Conservation (phyloP, 2,797 vertebrate genomes). For the Pseudomugil tenellus region DNA sequence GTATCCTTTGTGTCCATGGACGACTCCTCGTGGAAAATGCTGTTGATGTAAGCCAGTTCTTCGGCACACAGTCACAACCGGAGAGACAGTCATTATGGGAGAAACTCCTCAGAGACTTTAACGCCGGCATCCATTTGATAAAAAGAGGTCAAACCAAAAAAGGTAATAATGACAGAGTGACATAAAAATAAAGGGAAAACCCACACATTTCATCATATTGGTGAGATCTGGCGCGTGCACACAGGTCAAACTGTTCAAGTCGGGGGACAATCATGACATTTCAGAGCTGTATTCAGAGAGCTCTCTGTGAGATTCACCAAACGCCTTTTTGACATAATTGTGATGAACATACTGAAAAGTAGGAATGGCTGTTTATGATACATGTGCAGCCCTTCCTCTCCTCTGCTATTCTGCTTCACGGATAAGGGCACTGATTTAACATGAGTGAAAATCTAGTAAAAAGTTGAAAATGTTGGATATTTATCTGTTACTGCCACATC, state of each 20-base stretch:
- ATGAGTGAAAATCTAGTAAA: slow-evolving; percentile 15
- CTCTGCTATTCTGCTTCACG: slow-evolving; percentile 20
- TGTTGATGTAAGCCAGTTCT: slow-evolving; percentile 40
- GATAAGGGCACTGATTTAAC: slow-evolving; percentile 26
- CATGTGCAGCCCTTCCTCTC: slow-evolving; percentile 42
- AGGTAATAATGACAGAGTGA: slow-evolving; percentile 41
- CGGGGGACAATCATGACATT: slow-evolving; percentile 48
- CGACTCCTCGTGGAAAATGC: slow-evolving; percentile 48
- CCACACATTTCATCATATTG: slow-evolving; percentile 60
- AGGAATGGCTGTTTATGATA: slow-evolving; percentile 19
- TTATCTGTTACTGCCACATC: slow-evolving; percentile 41
- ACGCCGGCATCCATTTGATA: slow-evolving; percentile 53
- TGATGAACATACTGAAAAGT: slow-evolving; percentile 38
- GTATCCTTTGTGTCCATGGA: slow-evolving; percentile 55
- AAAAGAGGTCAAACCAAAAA: slow-evolving; percentile 40
- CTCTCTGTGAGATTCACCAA: slow-evolving; percentile 33
- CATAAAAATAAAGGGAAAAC: slow-evolving; percentile 19
- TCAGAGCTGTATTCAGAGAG: slow-evolving; percentile 55
- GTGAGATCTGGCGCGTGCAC: slow-evolving; percentile 49
- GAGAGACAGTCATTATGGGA: slow-evolving; percentile 44
- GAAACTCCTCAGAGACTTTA: slow-evolving; percentile 35
- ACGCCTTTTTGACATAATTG: slow-evolving; percentile 33
- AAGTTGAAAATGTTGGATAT: slow-evolving; percentile 7
- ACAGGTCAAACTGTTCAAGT: slow-evolving; percentile 65
- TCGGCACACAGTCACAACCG: slow-evolving; percentile 47